phyloP scores from a whole-genome alignment of 2,113 vertebrate species.

The Notarius quadriscutis region DNA sequence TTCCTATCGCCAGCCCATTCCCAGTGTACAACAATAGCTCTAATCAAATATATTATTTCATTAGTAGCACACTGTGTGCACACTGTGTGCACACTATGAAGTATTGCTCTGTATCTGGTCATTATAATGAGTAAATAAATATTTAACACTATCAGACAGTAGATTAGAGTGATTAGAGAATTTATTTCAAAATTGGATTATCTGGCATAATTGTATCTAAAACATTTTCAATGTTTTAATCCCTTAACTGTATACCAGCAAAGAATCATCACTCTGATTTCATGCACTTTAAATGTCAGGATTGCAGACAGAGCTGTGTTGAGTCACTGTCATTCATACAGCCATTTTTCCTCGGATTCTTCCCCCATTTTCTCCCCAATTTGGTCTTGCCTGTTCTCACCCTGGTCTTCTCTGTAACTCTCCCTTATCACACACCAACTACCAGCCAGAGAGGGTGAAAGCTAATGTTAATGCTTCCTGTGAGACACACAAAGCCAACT shows the following conservation, averaged over 20 bases:
- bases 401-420: background rate
- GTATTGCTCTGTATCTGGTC: conserved; percentile 30
- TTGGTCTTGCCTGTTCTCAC: background rate
- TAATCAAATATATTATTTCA: background rate
- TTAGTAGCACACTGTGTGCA: background rate
- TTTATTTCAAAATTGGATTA: conserved; percentile 47
- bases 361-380: background rate
- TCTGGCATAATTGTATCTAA: conserved; percentile 35
- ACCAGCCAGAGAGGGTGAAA: background rate
- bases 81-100: conserved; percentile 13
- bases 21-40: background rate
- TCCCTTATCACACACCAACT: background rate
- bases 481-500: background rate
- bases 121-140: conserved; percentile 44
- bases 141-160: conserved; percentile 9
- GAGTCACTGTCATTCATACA: background rate
- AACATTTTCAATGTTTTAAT: conserved; percentile 39
- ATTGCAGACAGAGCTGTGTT: conserved; percentile 22
- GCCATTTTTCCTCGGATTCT: background rate
- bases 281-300: conserved; percentile 31
- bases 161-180: conserved; percentile 20
- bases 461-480: background rate
- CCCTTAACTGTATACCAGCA: conserved; percentile 29
- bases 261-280: conserved; percentile 29
- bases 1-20: background rate